A percentile compares a stretch with the other conserved stretches of the same genome.
Evolutionary conservation across 2,113 vertebrate genomes (phyloP).

Genomic region (Xiphophorus couchianus): DNA sequence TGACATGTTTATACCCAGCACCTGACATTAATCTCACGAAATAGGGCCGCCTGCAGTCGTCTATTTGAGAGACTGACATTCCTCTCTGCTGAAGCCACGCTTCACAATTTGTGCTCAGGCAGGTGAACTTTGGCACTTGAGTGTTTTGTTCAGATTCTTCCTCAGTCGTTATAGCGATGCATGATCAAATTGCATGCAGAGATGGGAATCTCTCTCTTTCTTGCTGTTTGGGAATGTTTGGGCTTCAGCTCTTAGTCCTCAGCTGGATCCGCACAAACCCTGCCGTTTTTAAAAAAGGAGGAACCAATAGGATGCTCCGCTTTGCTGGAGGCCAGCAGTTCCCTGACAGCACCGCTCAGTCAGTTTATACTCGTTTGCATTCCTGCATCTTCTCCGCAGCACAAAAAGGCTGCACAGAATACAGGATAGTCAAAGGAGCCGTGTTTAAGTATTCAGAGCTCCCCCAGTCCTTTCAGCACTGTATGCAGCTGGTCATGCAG

Average conservation of each 20-base stretch:
- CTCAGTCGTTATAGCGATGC: conserved; percentile 1
- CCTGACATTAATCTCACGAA: conserved; percentile 40
- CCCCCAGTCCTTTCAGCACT: conserved; percentile 12
- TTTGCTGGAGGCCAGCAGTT: conserved; percentile 45
- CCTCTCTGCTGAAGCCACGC: conserved; percentile 6
- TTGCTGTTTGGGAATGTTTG: conserved; percentile 27
- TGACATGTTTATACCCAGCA: conserved; percentile 22
- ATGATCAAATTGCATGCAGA: conserved; percentile 27
- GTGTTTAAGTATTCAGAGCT: conserved; percentile 34
- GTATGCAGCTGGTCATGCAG: background rate
- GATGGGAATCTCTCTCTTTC: background rate
- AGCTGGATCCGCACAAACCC: background rate
- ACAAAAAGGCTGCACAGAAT: background rate
- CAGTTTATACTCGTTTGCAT: conserved; percentile 27
- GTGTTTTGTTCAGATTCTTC: conserved; percentile 1
- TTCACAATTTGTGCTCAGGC: conserved; percentile 32
- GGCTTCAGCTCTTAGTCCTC: conserved; percentile 15
- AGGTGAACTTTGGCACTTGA: conserved; percentile 28
- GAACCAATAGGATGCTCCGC: conserved; percentile 36
- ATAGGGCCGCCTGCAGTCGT: conserved; percentile 14
- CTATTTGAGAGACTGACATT: conserved; percentile 15
- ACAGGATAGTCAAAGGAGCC: conserved; percentile 4
- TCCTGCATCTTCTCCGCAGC: background rate
- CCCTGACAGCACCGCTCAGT: conserved; percentile 5
- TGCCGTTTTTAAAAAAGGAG: conserved; percentile 44